Conservation (phyloP, 2,888 invertebrate genomes). For the Tetheella fluctuosa region DNA sequence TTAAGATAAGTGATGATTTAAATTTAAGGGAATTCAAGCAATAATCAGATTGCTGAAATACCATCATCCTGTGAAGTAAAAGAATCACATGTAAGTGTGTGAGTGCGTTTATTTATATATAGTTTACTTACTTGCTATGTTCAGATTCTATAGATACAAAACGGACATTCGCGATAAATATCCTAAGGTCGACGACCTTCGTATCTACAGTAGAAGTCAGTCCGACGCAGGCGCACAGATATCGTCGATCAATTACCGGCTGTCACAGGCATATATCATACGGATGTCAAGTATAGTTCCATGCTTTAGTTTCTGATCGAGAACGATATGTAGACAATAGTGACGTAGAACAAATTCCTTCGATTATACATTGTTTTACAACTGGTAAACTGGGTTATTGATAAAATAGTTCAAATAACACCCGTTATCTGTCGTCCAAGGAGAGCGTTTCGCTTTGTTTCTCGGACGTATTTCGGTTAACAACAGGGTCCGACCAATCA, state of each 20-base stretch:
- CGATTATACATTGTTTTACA: not conserved
- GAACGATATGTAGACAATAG: conserved; percentile 23
- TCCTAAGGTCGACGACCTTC: conserved; percentile 34
- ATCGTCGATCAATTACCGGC: conserved; percentile 64
- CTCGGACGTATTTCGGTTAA: conserved; percentile 62
- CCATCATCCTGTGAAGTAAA: not conserved
- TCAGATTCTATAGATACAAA: not conserved
- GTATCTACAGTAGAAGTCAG: conserved; percentile 22
- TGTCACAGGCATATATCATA: conserved; percentile 55
- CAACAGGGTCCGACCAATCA: conserved; percentile 63
- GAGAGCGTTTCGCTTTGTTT: conserved; percentile 57
- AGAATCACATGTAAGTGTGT: not conserved
- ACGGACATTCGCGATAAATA: conserved; percentile 13
- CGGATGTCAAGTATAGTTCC: conserved; percentile 5
- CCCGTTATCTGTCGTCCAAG: conserved; percentile 35
- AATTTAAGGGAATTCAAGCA: not conserved
- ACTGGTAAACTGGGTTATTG: conserved; percentile 32
- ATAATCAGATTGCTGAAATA: not conserved
- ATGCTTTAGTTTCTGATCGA: conserved; percentile 29
- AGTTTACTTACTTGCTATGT: too few relatives aligned
- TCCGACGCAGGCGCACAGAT: conserved; percentile 41
- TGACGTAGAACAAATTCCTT: conserved; percentile 4
- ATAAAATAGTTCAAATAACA: conserved; percentile 24
- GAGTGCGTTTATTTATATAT: not conserved
- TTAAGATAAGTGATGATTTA: not conserved